Evolutionary conservation across 2,888 invertebrate species (phyloP).

Genomic region (Thumatha senex): DNA sequence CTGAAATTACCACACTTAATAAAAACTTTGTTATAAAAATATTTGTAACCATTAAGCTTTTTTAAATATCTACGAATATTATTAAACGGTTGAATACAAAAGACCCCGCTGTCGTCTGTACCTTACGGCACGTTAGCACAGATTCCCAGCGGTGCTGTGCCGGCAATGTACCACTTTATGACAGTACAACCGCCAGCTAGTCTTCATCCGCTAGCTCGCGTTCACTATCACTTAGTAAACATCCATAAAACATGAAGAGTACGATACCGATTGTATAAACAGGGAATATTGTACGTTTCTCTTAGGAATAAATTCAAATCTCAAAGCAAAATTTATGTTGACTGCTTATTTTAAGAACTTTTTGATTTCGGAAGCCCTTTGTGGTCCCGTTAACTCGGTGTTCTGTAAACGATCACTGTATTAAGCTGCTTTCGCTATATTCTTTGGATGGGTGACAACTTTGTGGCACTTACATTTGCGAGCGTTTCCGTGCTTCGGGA

Average conservation of each 20-base stretch:
- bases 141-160: conserved; percentile 22
- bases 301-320: background rate
- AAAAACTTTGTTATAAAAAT: too few relatives aligned
- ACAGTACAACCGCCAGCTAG: conserved; percentile 12
- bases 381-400: too few relatives aligned
- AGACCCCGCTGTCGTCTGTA: conserved; percentile 6
- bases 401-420: too few relatives aligned
- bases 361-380: background rate
- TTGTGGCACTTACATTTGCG: too few relatives aligned
- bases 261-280: background rate
- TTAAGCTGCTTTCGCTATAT: too few relatives aligned
- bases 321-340: too few relatives aligned
- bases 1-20: too few relatives aligned
- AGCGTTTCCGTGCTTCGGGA: too few relatives aligned
- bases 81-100: too few relatives aligned
- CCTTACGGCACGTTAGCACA: background rate
- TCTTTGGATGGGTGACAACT: too few relatives aligned
- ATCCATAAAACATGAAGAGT: conserved; percentile 3
- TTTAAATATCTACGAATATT: background rate
- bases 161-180: conserved; percentile 32
- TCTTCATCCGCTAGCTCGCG: conserved; percentile 18
- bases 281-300: background rate
- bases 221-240: conserved; percentile 4
- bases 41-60: too few relatives aligned
- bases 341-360: too few relatives aligned